Percentiles rank a stretch among this genome's conserved stretches.
These are phyloP conservation scores for Dicentrarchus labrax DNA, from an alignment of 2,113 vertebrate species.

Conservation along the genomic window DNA sequence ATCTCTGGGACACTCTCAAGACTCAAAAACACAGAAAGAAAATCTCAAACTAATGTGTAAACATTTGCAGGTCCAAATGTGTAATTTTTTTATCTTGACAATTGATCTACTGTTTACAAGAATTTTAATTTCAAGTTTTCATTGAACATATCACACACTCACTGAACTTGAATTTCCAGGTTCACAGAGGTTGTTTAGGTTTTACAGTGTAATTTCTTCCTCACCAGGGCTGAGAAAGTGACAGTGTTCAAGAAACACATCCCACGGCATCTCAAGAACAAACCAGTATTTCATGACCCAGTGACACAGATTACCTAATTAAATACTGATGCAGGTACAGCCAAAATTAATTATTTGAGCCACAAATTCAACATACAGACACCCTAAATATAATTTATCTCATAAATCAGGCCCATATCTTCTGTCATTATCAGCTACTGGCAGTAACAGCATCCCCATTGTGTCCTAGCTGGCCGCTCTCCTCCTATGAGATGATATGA, in stretches of 20 bases:
- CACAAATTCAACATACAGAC: slow-evolving; percentile 9
- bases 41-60: background rate
- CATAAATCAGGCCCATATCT: background rate
- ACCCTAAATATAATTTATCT: slow-evolving; percentile 5
- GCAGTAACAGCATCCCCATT: slow-evolving; percentile 20
- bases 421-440: background rate
- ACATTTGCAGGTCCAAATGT: background rate
- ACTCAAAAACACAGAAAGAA: background rate
- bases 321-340: background rate
- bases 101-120: background rate
- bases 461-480: slow-evolving; percentile 1
- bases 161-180: slow-evolving; percentile 50
- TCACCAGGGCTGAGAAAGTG: background rate
- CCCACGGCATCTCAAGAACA: slow-evolving; percentile 4
- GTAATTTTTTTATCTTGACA: background rate
- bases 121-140: no score
- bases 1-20: background rate
- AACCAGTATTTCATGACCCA: slow-evolving; percentile 4
- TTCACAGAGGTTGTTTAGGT: background rate
- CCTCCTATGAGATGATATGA: slow-evolving; percentile 23
- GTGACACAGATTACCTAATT: slow-evolving; percentile 20
- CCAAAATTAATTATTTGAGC: slow-evolving; percentile 4
- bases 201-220: background rate
- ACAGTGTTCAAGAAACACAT: background rate
- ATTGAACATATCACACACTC: background rate